Evolutionary conservation across 2,797 vertebrate genomes (phyloP), one percentile per base, ranked within the genome.

Genomic region (Diceros bicornis): DNA sequence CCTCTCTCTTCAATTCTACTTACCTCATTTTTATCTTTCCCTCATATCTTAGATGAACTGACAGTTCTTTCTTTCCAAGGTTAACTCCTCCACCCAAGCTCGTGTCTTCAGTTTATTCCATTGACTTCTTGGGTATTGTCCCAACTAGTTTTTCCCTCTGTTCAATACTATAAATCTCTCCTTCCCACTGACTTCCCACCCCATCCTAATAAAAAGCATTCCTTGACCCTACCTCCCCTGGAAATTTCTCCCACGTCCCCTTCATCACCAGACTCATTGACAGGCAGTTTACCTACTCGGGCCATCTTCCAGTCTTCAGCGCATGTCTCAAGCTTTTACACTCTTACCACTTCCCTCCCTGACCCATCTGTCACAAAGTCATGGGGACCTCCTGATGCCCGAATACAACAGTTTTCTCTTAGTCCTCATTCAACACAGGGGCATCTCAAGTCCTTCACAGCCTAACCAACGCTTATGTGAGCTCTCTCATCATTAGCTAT

Each of bases 211-310:
- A 23, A 50, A 47, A 91, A 72, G 29, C 29, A 14, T 9, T 44
- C 10, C 16, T 25, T 37, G 44, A 17, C 8, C 29, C 71, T 2
- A 14, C 18, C n/a, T 50, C 23, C 6, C 64, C 21, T 17, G 13
- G 17, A 62, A 88, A 59, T 34, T 23, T 41, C 29, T 75, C 21
- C 1, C 4, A 0, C 2, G 3, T 5, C 13, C 16, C 13, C n/a
- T 69, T 21, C 34, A 6, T 92, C 85, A 32, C 68, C 44, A 55
- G 69, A 50, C 13, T 25, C 44, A 29, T 0, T 0, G 34, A 34
- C 3, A 21, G 10, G 23, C 27, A 6, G 2, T 44, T 47, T 34
- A 7, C 23, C 23, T 13, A 3, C 2, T 32, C 1, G 0, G 4
- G 37, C 55, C 4, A 6, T 5, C n/a, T 41, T 7, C 71, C 32